Evolutionary conservation across 2,113 vertebrate genomes (phyloP), one percentile per base, ranked within the genome.

Genomic region (Ceuthmochares aereus): DNA sequence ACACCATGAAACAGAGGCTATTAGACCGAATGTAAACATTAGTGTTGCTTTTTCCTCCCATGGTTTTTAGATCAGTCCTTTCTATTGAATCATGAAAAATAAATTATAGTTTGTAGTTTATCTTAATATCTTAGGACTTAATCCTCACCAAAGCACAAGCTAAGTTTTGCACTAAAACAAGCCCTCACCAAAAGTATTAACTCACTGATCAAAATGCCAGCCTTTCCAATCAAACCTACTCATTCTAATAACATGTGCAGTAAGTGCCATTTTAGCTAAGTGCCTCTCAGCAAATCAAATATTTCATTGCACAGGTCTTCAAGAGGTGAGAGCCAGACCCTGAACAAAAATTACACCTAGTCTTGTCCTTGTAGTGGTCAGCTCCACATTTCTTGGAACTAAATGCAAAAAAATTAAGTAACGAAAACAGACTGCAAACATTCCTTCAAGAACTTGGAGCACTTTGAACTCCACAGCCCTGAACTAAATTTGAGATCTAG

Each of bases 161-260:
- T 42, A 90, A 92, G 32, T 73, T 89, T 84, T 94, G 49, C 72
- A 87, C 52, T 92, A 89, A 92, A 95, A 75, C 13, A 84, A 91
- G 62, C 27, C 19, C 47, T 74, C 86, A 83, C 34, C 77, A 88
- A 58, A 90, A 86, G 63, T 77, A 63, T 88, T 90, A 90, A 74
- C 20, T 68, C 49, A 56, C 20, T 51, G 73, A 89, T 91, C 81
- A 45, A 87, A 96, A 85, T 68, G 49, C 30, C 2, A 7, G 29
- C 22, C 32, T 84, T 92, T 94, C 37, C 66, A 75, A 22, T 49
- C 43, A 81, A 54, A 68, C 12, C 25, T 37, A 37, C 32, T 72
- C 1, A 0, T 79, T 75, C 54, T 79, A 87, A 79, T 72, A 47
- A 69, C 29, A 27, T 34, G 52, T 59, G 23, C 36, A 67, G 42